Evolutionary conservation across 1,140 invertebrate genomes (phyloP).

Genomic region (Drosophila saltans): DNA sequence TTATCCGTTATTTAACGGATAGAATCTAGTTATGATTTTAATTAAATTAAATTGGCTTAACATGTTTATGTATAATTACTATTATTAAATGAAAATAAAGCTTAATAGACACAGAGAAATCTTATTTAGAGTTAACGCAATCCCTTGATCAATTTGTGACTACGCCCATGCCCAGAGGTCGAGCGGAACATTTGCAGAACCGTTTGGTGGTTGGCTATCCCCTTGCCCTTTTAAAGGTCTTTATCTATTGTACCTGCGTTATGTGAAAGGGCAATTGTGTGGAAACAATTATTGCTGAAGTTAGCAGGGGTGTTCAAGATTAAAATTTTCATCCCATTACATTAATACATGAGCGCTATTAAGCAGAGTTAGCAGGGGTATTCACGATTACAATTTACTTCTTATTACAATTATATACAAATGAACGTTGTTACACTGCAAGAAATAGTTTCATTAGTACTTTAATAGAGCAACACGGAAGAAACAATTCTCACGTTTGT

Average conservation of each 20-base stretch:
- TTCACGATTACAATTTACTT: neutral
- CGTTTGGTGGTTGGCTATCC: neutral
- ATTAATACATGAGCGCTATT: too few relatives aligned
- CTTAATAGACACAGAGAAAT: neutral
- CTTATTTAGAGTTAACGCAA: neutral
- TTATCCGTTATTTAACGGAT: slow-evolving; percentile 39
- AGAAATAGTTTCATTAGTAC: neutral
- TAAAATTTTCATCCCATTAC: neutral
- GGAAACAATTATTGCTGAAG: neutral
- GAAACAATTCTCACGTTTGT: neutral
- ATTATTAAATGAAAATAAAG: slow-evolving; percentile 20
- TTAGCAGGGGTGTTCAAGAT: neutral
- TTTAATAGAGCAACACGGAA: neutral
- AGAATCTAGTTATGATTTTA: slow-evolving; percentile 17
- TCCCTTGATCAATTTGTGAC: neutral
- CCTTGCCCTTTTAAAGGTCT: neutral
- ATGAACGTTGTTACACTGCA: neutral
- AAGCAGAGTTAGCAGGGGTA: too few relatives aligned
- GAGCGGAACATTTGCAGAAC: neutral
- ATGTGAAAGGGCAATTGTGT: neutral
- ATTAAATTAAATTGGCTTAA: slow-evolving; percentile 31
- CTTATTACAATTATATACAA: neutral
- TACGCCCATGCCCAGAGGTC: neutral
- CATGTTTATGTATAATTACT: slow-evolving; percentile 18
- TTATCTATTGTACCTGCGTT: slow-evolving; percentile 6